Base-by-base conservation (phyloP, 2,113 vertebrate genomes). In the Microtus montanus region DNA sequence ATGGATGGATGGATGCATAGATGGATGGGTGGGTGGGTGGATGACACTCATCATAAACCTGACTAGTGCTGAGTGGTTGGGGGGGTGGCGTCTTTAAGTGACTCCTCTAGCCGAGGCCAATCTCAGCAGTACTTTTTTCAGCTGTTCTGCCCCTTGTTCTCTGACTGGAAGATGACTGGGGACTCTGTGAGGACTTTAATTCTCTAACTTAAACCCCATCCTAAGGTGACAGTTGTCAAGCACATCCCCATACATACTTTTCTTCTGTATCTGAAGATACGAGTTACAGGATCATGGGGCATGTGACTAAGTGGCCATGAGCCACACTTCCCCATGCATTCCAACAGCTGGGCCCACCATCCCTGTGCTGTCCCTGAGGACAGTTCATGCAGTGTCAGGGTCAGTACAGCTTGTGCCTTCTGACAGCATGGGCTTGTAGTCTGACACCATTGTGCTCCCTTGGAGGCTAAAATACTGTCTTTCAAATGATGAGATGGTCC, bases 281-380 rank as follows among this genome's bases (percentile, higher is more conserved):
- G 19, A n/a, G 5, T 4, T 19, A 5, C 20, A n/a, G 28, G 44
- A 49, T n/a, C 30, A 3, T 4, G 2, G 12, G 44, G 14, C 3
- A 30, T 35, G 0, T 74, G 54, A 22, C 13, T 4, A 19, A 64
- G 15, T 49, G 41, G 38, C 38, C 58, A 28, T 5, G 17, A 66
- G 26, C 63, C 58, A 63, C 41, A 52, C 22, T n/a, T 13, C 54
- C 54, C 17, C 13, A 2, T 14, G 30, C 30, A 14, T 35, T 75
- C 35, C 30, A 52, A 33, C 22, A 3, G 2, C 1, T 5, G 22
- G 0, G 0, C 30, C 47, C 24, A 35, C 35, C 35, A 2, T 73
- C 52, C 54, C 7, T n/a, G 30, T 1, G 5, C 0, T 33, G 7
- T 68, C 75, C 0, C 0, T 17, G 24, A 78, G 47, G 47, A 19